A percentile compares a stretch with the other conserved stretches of the same genome.
Evolutionary conservation across 53 echinoderm and acorn worm species (phyloP).

Genomic region (Astropecten irregularis): DNA sequence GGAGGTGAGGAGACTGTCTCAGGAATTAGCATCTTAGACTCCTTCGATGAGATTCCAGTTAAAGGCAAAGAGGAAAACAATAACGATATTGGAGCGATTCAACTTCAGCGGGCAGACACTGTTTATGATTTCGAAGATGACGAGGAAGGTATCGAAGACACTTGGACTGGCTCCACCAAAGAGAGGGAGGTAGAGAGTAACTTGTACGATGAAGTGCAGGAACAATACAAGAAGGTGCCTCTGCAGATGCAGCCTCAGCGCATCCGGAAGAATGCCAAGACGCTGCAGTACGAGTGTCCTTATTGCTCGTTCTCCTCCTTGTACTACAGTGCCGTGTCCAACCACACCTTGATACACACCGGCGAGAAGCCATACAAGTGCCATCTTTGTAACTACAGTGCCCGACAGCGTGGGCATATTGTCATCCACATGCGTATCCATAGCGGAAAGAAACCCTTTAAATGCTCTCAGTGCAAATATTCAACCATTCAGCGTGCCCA

Average conservation of each 20-base stretch:
- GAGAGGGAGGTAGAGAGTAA: background rate
- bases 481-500: conserved; percentile 83
- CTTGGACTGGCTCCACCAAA: background rate
- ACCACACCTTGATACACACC: conserved; percentile 83
- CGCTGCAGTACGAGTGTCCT: conserved; percentile 75
- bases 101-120: background rate
- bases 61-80: conserved; percentile 13
- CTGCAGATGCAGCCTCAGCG: conserved; percentile 46
- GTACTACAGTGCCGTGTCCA: conserved; percentile 86
- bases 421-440: conserved; percentile 93
- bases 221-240: conserved; percentile 10
- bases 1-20: background rate
- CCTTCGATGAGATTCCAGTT: background rate
- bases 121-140: background rate
- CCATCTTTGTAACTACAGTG: conserved; percentile 75
- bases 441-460: conserved; percentile 81
- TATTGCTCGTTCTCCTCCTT: conserved; percentile 74
- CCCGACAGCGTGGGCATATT: conserved; percentile 81
- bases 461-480: conserved; percentile 78
- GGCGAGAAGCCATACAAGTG: conserved; percentile 86
- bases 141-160: background rate
- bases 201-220: background rate
- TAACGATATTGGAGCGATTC: background rate
- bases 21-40: background rate
- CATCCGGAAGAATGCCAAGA: conserved; percentile 66